These are phyloP conservation scores for Ceratina calcarata DNA, from an alignment of 1,140 invertebrate genomes.

Conservation along the genomic window DNA sequence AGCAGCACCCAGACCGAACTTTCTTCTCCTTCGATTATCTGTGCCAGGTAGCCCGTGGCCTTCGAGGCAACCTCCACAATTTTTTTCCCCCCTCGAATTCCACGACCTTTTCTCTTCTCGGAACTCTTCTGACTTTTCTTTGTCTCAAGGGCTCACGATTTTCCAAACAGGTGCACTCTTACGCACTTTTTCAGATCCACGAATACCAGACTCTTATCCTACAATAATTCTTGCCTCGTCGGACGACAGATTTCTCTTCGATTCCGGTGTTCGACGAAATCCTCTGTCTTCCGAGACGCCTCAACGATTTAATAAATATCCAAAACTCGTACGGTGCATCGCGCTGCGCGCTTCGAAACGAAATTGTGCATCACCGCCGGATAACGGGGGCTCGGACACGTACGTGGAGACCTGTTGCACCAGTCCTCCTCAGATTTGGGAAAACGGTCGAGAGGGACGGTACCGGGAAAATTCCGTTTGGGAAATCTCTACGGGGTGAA, in stretches of 20 bases:
- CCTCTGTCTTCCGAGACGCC: too few relatives aligned
- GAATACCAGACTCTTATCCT: too few relatives aligned
- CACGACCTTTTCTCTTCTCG: background rate
- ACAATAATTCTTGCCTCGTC: too few relatives aligned
- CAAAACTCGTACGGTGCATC: too few relatives aligned
- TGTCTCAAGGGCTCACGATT: background rate
- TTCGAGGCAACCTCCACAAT: slow-evolving; percentile 12
- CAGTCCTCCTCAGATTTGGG: background rate
- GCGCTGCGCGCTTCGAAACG: too few relatives aligned
- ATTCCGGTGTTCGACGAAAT: too few relatives aligned
- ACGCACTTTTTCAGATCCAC: too few relatives aligned
- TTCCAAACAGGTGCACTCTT: background rate
- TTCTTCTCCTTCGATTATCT: slow-evolving; percentile 44
- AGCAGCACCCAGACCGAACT: slow-evolving; percentile 12
- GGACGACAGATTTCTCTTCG: too few relatives aligned
- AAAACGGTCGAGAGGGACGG: background rate
- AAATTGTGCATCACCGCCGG: too few relatives aligned
- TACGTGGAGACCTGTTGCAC: slow-evolving; percentile 7
- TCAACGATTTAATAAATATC: too few relatives aligned
- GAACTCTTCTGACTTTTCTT: background rate
- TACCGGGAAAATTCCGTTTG: background rate
- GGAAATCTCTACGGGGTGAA: background rate
- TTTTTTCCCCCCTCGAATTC: slow-evolving; percentile 6
- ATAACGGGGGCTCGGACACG: background rate
- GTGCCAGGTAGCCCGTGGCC: slow-evolving; percentile 29